A percentile compares a stretch with the other conserved stretches of the same genome.
phyloP scores from a whole-genome alignment of 2,888 invertebrate genomes.

The Phengaris alcon region DNA sequence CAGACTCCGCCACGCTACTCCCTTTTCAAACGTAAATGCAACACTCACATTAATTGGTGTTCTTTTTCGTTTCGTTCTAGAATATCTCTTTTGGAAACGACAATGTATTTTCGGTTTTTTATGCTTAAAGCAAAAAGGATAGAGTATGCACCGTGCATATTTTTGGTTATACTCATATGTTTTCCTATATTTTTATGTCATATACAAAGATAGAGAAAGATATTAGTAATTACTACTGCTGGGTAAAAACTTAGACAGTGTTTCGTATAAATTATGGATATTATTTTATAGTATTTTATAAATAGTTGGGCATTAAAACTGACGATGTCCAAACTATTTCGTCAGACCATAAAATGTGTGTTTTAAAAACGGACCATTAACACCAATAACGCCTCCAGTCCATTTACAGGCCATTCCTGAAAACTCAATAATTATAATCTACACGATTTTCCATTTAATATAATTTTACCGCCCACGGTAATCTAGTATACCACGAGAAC shows the following conservation, averaged over 20 bases:
- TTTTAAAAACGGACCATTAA: constrained; percentile 35
- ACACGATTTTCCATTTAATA: no score
- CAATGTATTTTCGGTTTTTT: neutral
- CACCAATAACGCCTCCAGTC: constrained; percentile 33
- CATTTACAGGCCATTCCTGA: constrained; percentile 31
- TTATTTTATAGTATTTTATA: neutral
- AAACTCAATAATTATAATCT: neutral
- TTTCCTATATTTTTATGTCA: no score
- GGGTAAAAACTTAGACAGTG: no score
- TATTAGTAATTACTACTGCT: no score
- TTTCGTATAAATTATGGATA: neutral
- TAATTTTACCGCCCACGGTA: no score
- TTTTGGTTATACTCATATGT: no score
- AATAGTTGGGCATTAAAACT: neutral
- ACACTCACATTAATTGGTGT: constrained; percentile 9
- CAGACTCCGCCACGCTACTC: constrained; percentile 38
- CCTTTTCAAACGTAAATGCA: constrained; percentile 48
- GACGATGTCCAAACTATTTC: constrained; percentile 5
- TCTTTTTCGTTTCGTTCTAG: constrained; percentile 45
- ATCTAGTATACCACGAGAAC: no score
- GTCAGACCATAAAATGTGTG: neutral
- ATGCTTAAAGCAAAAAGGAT: neutral
- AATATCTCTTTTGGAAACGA: neutral
- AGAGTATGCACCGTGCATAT: neutral
- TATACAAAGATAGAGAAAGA: no score